Base-by-base conservation (phyloP, 2,797 vertebrate genomes). In the Acomys russatus region DNA sequence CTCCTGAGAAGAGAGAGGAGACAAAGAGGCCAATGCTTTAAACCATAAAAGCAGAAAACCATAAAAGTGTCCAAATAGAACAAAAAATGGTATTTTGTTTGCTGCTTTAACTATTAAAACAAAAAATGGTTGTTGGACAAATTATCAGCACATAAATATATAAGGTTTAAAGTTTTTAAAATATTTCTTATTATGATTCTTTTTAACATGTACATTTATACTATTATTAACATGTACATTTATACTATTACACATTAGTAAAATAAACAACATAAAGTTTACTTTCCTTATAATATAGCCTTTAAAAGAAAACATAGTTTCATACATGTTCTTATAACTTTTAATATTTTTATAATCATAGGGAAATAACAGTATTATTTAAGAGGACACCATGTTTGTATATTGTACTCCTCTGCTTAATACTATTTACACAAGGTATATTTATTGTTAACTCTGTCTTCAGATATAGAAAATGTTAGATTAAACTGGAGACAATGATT, bases 1-100 rank as follows among this genome's bases (percentile, higher is more conserved):
- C 94, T 18, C 97, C 99, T 98, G 17, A 59, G 61, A 84, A 96
- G 73, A 88, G 59, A 66, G 51, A 84, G 35, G 11, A 22, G 71
- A 82, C 1, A 14, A 18, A 71, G 49, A 89, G 22, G 38, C 78
- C 82, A 91, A 22, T 92, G 51, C 89, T 71, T 79, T 76, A 30
- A 74, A 95, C 28, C 64, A 95, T 92, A 38, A n/a, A 91, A 51
- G 25, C 22, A 15, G 56, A 44, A 44, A 44, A 44, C 44, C 44
- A 44, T 22, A 22, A 74, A 44, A 30, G 35, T 61, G 11, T 76
- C 22, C 23, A 92, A 91, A 80, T 77, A 77, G 15, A 89, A 54
- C 63, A 87, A 66, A 4, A 22, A 59, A 44, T 3, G 2, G 28
- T 44, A 25, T 96, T 59, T 73, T 38, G 18, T 9, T 77, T 49